phyloP scores from a whole-genome alignment of 2,888 invertebrate genomes.

The Myathropa florea region DNA sequence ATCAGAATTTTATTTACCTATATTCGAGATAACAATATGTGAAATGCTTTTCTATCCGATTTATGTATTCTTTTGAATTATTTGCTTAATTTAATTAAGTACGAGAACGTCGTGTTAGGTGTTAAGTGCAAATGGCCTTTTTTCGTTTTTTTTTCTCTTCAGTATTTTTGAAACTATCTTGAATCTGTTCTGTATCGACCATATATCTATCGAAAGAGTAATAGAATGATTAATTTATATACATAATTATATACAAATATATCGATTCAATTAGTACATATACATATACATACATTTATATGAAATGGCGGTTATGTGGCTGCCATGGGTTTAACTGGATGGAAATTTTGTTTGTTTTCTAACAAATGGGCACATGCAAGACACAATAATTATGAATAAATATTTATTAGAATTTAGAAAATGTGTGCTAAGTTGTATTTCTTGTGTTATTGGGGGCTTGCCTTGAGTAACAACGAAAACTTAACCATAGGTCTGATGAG shows the following conservation, averaged over 20 bases:
- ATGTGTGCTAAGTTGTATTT: neutral
- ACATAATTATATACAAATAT: slow-evolving; percentile 33
- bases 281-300: neutral
- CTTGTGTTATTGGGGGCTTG: too few relatives aligned
- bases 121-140: slow-evolving; percentile 44
- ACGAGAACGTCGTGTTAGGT: slow-evolving; percentile 26
- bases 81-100: slow-evolving; percentile 51
- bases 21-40: slow-evolving; percentile 50
- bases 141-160: slow-evolving; percentile 18
- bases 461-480: neutral
- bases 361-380: slow-evolving; percentile 51
- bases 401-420: slow-evolving; percentile 59
- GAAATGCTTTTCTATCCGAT: slow-evolving; percentile 23
- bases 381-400: slow-evolving; percentile 66
- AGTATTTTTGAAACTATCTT: slow-evolving; percentile 39
- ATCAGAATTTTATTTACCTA: slow-evolving; percentile 27
- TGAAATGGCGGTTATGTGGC: too few relatives aligned
- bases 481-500: neutral
- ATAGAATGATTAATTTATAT: slow-evolving; percentile 61
- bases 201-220: slow-evolving; percentile 51
- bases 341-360: slow-evolving; percentile 46
- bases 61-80: neutral
- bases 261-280: slow-evolving; percentile 60
- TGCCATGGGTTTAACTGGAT: slow-evolving; percentile 28
- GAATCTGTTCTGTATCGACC: neutral